phyloP scores from a whole-genome alignment of 1,140 invertebrate species.

The Aleiodes sp. region DNA sequence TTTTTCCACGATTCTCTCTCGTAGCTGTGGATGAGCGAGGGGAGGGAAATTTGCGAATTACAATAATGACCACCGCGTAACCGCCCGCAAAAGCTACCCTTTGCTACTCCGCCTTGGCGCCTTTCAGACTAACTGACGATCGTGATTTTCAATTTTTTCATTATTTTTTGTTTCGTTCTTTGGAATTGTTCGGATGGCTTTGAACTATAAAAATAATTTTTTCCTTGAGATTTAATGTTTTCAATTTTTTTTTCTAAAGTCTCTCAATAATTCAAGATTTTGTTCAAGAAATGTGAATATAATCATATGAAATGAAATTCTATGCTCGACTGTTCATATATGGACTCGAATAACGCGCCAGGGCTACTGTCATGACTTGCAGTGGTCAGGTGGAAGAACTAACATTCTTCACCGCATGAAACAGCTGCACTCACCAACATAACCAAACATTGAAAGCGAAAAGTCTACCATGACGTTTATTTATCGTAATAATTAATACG shows the following conservation, averaged over 20 bases:
- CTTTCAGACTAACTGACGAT: background rate
- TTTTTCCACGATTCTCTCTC: constrained; percentile 49
- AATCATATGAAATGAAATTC: background rate
- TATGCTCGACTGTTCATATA: background rate
- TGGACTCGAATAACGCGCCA: background rate
- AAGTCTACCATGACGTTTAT: too few relatives aligned
- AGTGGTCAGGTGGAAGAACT: constrained; percentile 15
- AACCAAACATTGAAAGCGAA: constrained; percentile 24
- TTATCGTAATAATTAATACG: too few relatives aligned
- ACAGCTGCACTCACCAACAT: constrained; percentile 9
- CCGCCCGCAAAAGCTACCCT: constrained; percentile 40
- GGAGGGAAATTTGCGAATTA: constrained; percentile 57
- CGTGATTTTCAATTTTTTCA: constrained; percentile 8
- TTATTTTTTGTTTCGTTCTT: constrained; percentile 10
- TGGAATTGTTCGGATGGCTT: too few relatives aligned
- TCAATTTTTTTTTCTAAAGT: too few relatives aligned
- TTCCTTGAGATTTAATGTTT: too few relatives aligned
- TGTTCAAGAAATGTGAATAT: background rate
- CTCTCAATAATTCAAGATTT: background rate
- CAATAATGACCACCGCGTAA: constrained; percentile 52
- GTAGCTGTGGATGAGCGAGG: background rate
- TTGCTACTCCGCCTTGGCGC: constrained; percentile 44
- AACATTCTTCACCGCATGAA: background rate
- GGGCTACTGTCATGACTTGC: constrained; percentile 22
- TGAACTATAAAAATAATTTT: too few relatives aligned